Conservation (phyloP, 2,113 vertebrate genomes). For the Hipposideros armiger region DNA sequence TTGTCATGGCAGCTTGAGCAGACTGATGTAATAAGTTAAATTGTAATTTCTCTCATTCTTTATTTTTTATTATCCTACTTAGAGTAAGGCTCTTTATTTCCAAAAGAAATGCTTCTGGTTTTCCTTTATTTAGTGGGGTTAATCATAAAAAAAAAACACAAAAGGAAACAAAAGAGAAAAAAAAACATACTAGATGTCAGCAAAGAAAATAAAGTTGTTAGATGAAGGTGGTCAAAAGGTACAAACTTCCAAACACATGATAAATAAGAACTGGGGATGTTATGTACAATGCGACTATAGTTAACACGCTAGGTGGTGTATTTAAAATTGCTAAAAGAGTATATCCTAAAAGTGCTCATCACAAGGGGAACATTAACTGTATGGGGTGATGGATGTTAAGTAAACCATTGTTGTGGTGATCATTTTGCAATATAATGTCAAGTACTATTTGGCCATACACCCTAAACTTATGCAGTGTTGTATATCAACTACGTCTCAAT, state of each 20-base stretch:
- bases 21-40: not conserved
- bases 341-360: not conserved
- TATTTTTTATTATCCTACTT: not conserved
- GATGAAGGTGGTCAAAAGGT: not conserved
- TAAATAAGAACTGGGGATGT: not conserved
- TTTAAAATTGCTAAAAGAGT: not conserved
- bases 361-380: not conserved
- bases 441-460: not conserved
- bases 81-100: not conserved
- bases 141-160: not conserved
- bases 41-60: not conserved
- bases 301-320: not conserved
- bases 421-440: not conserved
- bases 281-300: not conserved
- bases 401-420: not conserved
- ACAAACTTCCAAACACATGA: not conserved
- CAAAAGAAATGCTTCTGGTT: not conserved
- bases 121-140: not conserved
- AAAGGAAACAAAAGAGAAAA: not conserved
- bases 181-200: not conserved
- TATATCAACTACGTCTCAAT: not conserved
- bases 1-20: not conserved
- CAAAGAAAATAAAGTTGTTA: not conserved
- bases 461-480: not conserved
- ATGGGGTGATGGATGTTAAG: not conserved